Percentiles rank a stretch among this genome's conserved stretches.
Evolutionary conservation across 2,888 invertebrate genomes (phyloP).

Genomic region (Chloroclystis v-ata): DNA sequence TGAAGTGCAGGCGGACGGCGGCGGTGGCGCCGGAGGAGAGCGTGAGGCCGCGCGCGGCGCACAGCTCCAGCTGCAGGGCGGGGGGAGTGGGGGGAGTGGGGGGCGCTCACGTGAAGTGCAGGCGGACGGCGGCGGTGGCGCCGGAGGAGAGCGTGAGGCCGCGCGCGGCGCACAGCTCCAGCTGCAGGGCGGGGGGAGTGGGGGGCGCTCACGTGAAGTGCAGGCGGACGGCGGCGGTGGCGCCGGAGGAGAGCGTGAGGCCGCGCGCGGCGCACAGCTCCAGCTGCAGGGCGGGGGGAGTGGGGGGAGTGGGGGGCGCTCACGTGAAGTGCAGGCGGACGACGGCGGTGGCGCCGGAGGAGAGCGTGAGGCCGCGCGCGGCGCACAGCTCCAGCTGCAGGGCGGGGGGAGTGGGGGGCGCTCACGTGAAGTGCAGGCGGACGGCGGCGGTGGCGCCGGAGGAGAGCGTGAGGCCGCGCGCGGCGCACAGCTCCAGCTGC

Average conservation of each 20-base stretch:
- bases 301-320: too few relatives aligned
- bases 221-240: constrained; percentile 43
- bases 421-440: too few relatives aligned
- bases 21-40: constrained; percentile 50
- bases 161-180: too few relatives aligned
- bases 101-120: constrained; percentile 26
- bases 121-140: too few relatives aligned
- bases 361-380: too few relatives aligned
- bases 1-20: constrained; percentile 46
- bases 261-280: constrained; percentile 42
- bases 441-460: neutral
- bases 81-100: too few relatives aligned
- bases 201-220: constrained; percentile 39
- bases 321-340: constrained; percentile 23
- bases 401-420: too few relatives aligned
- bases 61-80: constrained; percentile 39
- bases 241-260: constrained; percentile 50
- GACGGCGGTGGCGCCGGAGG: too few relatives aligned
- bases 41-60: constrained; percentile 41
- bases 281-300: constrained; percentile 34
- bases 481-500: neutral
- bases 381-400: too few relatives aligned
- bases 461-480: neutral
- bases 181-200: too few relatives aligned
- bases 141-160: too few relatives aligned